Percentiles rank a stretch among this genome's conserved stretches.
These are phyloP conservation scores for Triplophysa dalaica DNA, from an alignment of 2,113 vertebrate species.

Conservation along the genomic window DNA sequence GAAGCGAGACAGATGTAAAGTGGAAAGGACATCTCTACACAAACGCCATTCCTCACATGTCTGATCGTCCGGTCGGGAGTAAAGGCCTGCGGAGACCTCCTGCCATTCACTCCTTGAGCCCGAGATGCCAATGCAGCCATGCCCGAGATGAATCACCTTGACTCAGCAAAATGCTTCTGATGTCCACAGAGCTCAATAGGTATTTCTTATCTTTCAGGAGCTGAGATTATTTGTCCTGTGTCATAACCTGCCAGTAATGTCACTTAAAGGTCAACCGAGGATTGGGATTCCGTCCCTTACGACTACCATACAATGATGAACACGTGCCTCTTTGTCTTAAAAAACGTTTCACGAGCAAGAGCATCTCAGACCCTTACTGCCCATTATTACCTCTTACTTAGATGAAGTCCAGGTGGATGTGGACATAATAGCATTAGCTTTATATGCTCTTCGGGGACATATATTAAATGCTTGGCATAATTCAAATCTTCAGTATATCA, in stretches of 20 bases:
- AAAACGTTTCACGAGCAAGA: not conserved
- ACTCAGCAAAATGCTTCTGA: slow-evolving; percentile 25
- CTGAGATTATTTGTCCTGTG: slow-evolving; percentile 7
- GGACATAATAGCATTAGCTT: slow-evolving; percentile 48
- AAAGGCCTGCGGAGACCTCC: slow-evolving; percentile 23
- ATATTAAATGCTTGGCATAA: slow-evolving; percentile 50
- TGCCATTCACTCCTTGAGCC: slow-evolving; percentile 31
- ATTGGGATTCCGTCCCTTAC: not conserved
- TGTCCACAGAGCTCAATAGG: slow-evolving; percentile 11
- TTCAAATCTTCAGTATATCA: slow-evolving; percentile 52
- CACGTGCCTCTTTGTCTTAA: not conserved
- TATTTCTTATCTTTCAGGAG: slow-evolving; percentile 9
- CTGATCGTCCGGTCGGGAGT: slow-evolving; percentile 1
- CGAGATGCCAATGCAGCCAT: not conserved
- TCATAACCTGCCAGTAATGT: not conserved
- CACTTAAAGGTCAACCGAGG: not conserved
- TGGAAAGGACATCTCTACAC: slow-evolving; percentile 16
- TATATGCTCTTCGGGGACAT: slow-evolving; percentile 44
- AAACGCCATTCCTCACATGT: not conserved
- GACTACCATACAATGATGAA: not conserved
- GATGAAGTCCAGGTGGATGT: slow-evolving; percentile 38
- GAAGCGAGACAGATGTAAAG: slow-evolving; percentile 32
- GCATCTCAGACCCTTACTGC: slow-evolving; percentile 8
- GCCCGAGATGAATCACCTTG: slow-evolving; percentile 40
- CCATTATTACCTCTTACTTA: slow-evolving; percentile 47